Base-by-base conservation (phyloP, 2,888 invertebrate species). In the Ophion ellenae region DNA sequence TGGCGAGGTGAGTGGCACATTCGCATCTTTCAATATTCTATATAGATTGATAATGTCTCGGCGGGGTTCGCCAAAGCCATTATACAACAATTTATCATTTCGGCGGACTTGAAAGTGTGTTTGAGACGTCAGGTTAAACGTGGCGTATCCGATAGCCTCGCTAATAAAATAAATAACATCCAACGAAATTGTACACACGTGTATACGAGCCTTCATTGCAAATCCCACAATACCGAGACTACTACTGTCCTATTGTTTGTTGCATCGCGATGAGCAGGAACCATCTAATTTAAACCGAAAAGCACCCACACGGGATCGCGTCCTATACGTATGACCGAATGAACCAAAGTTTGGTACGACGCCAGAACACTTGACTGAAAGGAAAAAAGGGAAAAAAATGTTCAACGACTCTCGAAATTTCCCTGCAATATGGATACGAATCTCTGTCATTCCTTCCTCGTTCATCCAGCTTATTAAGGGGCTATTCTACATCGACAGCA, bases 1-100 rank as follows among this genome's bases (percentile, higher is more conserved):
- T n/a, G 78, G 80, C 77, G 89, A 88, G 77, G 89, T 89, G 82
- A 89, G 88, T 88, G 6, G 40, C 47, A 2, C 32, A 6, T 11
- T 2, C 17, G 17, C 20, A 59, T 61, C 61, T 5, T 45, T 20
- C 24, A 2, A 6, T 36, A 57, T 66, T 59, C 36, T 20, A 53
- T 69, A 75, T 17, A 73, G 66, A 53, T 73, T 73, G 63, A 85
- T 77, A 78, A 78, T 59, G 32, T 80, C 70, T 53, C 9, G 63
- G 32, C 4, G 57, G 17, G 36, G 17, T 67, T 73, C 59, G 85
- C 82, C 85, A 83, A 73, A 76, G 17, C 80, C 79, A 85, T 85
- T 85, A 85, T 57, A 79, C 83, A 53, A 64, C 67, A 24, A 86
- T 86, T 81, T 80, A 83, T 86, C 83, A 86, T 86, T 86, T 36